Percentiles rank a stretch among this genome's conserved stretches.
Evolutionary conservation across 2,888 invertebrate species (phyloP).

Genomic region (Pseudococcus viburni): DNA sequence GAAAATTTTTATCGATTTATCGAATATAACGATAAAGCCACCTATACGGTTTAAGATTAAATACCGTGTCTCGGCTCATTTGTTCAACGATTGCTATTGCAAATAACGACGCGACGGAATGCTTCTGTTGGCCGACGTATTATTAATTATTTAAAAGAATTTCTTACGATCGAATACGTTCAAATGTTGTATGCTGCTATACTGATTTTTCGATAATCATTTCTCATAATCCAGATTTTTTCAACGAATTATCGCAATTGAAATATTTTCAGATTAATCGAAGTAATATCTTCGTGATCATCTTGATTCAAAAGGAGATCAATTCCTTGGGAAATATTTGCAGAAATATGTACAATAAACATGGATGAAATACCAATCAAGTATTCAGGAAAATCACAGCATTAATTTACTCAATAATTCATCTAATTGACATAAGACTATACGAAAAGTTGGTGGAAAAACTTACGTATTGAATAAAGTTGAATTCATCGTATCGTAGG

Average conservation of each 20-base stretch:
- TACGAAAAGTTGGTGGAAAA: not conserved
- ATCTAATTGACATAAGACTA: not conserved
- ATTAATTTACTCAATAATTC: too few relatives aligned
- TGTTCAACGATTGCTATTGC: not conserved
- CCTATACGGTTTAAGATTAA: not conserved
- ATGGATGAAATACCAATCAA: too few relatives aligned
- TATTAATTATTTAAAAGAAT: not conserved
- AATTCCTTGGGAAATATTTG: too few relatives aligned
- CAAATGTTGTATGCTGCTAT: not conserved
- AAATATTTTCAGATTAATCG: too few relatives aligned
- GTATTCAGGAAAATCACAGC: too few relatives aligned
- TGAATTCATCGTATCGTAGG: not conserved
- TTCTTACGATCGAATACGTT: not conserved
- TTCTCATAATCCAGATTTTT: not conserved
- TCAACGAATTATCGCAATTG: too few relatives aligned
- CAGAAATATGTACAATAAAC: too few relatives aligned
- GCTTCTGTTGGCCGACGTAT: not conserved
- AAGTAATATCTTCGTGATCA: too few relatives aligned
- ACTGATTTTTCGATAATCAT: not conserved
- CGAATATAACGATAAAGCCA: not conserved
- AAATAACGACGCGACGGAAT: constrained; percentile 12
- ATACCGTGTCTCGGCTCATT: constrained; percentile 4
- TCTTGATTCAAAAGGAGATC: too few relatives aligned
- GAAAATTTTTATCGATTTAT: not conserved
- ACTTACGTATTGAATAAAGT: not conserved